Conservation (phyloP, 2,888 invertebrate genomes). For the Emmelina monodactyla region DNA sequence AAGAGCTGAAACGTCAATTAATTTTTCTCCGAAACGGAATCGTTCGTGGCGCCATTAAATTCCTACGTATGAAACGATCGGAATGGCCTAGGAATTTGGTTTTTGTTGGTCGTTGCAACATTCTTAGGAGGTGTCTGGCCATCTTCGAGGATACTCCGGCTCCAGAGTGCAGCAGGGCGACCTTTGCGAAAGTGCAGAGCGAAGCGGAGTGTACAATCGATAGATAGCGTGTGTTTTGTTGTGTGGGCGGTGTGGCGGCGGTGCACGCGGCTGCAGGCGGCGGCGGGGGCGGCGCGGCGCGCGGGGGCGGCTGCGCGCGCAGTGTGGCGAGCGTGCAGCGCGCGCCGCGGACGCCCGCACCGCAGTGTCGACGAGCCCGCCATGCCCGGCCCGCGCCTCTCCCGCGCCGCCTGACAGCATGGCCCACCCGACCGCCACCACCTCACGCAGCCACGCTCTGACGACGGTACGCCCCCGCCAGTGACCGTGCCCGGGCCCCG, state of each 20-base stretch:
- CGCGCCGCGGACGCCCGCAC: constrained; percentile 64
- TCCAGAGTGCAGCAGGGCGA: constrained; percentile 16
- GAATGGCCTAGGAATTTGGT: too few species aligned
- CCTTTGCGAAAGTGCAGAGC: constrained; percentile 26
- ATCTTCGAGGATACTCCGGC: too few species aligned
- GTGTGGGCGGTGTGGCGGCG: constrained; percentile 32
- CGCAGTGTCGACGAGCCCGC: constrained; percentile 64
- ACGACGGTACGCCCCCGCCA: constrained; percentile 55
- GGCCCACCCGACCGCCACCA: constrained; percentile 63
- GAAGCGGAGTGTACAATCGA: constrained; percentile 28
- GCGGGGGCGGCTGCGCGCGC: constrained; percentile 60
- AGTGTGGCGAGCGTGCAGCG: constrained; percentile 63
- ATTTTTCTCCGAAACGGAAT: too few species aligned
- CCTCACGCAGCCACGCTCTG: constrained; percentile 66
- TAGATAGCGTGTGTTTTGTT: constrained; percentile 30
- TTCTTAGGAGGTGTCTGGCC: too few species aligned
- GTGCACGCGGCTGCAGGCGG: constrained; percentile 33
- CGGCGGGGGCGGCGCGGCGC: constrained; percentile 44
- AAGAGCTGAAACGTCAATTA: too few species aligned
- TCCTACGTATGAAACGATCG: too few species aligned
- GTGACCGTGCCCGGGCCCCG: constrained; percentile 15
- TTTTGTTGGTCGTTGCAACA: too few species aligned
- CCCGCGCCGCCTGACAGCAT: constrained; percentile 66
- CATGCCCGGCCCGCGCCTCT: constrained; percentile 65
- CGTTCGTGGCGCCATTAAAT: too few species aligned